phyloP scores from a whole-genome alignment of 2,113 vertebrate genomes.

The Pantherophis guttatus region DNA sequence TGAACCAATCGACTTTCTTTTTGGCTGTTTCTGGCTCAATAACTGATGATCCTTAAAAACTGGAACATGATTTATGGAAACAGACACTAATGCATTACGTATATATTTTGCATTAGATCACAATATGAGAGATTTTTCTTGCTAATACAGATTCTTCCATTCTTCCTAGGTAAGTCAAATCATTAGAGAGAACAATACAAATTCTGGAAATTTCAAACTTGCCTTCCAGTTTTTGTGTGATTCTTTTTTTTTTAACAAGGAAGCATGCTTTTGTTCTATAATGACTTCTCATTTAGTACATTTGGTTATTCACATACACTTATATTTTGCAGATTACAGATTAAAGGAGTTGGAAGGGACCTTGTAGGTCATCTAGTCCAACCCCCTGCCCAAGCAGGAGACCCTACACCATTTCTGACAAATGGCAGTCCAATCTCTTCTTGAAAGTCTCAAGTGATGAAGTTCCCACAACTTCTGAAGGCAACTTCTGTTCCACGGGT shows the following conservation, averaged over 20 bases:
- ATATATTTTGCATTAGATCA: neutral
- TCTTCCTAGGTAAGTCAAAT: neutral
- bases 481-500: too few relatives aligned
- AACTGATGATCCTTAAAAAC: neutral
- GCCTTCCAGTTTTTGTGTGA: neutral
- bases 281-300: neutral
- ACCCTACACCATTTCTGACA: too few relatives aligned
- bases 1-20: neutral
- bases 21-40: constrained; percentile 19
- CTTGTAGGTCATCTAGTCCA: too few relatives aligned
- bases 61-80: constrained; percentile 31
- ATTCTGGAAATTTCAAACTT: neutral
- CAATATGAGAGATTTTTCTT: rapidly evolving
- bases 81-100: neutral
- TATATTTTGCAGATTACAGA: neutral
- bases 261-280: neutral
- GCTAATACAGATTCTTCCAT: neutral
- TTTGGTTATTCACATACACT: neutral
- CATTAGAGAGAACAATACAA: neutral
- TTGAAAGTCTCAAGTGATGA: too few relatives aligned
- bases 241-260: neutral
- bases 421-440: too few relatives aligned
- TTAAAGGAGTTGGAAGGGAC: too few relatives aligned
- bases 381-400: too few relatives aligned
- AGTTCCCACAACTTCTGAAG: too few relatives aligned